Percentiles rank a stretch among this genome's conserved stretches.
phyloP scores from a whole-genome alignment of 2,113 vertebrate genomes.

The Calidris pugnax region DNA sequence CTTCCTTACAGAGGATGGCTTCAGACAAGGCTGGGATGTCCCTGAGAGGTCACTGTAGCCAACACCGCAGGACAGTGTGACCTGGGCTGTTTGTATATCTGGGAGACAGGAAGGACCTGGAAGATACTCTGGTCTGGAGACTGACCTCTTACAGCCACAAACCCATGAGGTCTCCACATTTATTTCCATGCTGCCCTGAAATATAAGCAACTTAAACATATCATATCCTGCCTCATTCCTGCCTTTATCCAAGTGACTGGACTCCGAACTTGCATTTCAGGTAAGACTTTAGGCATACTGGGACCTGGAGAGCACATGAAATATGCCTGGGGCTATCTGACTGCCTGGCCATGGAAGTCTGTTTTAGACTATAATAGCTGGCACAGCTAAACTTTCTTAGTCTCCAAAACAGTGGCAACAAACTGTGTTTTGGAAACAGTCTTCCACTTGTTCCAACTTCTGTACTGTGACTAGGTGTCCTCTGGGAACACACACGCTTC shows the following conservation, averaged over 20 bases:
- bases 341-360: background rate
- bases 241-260: background rate
- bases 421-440: background rate
- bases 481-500: background rate
- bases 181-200: background rate
- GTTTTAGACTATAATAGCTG: background rate
- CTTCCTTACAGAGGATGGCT: too few species aligned
- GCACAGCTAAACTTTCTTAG: background rate
- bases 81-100: background rate
- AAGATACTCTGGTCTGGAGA: fast-evolving
- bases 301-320: background rate
- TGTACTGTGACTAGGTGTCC: background rate
- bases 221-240: background rate
- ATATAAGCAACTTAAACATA: fast-evolving
- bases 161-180: background rate
- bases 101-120: background rate
- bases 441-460: background rate
- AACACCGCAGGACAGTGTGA: background rate
- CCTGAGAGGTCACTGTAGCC: background rate
- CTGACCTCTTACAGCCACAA: background rate
- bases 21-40: background rate
- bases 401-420: background rate
- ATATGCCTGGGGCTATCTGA: background rate
- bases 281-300: background rate
- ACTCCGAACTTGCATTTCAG: background rate